Evolutionary conservation across 1,140 invertebrate species (phyloP).

Genomic region (Cydia pomonella): DNA sequence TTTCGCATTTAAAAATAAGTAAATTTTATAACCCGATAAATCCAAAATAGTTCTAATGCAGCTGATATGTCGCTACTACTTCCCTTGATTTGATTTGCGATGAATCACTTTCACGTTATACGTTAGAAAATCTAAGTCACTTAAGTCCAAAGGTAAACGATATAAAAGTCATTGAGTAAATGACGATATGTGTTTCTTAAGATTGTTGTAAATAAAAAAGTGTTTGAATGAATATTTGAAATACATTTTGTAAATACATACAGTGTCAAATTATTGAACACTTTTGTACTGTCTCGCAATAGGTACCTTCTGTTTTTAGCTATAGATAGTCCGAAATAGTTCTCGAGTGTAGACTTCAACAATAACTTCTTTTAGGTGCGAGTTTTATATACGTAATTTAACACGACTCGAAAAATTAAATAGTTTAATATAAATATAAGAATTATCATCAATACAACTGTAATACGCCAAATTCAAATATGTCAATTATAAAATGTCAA

Average conservation of each 20-base stretch:
- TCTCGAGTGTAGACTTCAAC: too few species aligned
- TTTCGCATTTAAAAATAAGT: background rate
- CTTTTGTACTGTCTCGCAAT: too few species aligned
- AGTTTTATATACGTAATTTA: too few species aligned
- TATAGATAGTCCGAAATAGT: too few species aligned
- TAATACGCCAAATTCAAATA: too few species aligned
- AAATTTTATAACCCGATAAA: background rate
- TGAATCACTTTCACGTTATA: background rate
- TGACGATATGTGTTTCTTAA: slow-evolving; percentile 10
- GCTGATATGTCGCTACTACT: background rate
- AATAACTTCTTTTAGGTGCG: too few species aligned
- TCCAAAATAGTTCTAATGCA: background rate
- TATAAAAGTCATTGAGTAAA: background rate
- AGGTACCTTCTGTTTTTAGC: too few species aligned
- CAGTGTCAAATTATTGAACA: too few species aligned
- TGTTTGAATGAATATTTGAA: background rate
- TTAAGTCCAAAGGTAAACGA: slow-evolving; percentile 1
- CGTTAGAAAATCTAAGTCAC: background rate
- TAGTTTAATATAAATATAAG: too few species aligned
- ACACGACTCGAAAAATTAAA: too few species aligned
- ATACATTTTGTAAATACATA: background rate
- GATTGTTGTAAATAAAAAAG: background rate
- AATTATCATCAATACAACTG: too few species aligned
- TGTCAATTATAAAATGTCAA: too few species aligned
- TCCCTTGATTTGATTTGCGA: background rate